Percentiles rank a stretch among this genome's conserved stretches.
Conservation (phyloP, 2,888 invertebrate genomes). For the Peribatodes rhomboidaria region DNA sequence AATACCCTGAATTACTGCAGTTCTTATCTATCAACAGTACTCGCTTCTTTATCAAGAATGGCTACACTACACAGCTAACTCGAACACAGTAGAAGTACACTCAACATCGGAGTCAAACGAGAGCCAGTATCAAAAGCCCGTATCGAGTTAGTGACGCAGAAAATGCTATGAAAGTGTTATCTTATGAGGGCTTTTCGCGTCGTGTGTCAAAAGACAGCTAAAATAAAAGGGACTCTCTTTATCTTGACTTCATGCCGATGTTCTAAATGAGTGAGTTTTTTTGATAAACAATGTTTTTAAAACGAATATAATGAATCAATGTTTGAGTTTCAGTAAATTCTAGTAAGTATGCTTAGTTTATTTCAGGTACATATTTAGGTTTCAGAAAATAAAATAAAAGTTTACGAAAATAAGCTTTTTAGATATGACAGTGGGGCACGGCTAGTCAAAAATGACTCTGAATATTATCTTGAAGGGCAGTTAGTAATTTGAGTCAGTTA, state of each 20-base stretch:
- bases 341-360: no score
- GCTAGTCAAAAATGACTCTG: not conserved
- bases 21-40: no score
- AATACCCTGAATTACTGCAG: no score
- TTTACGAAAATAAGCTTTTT: not conserved
- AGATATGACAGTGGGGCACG: not conserved
- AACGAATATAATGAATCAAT: not conserved
- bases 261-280: not conserved
- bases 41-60: not conserved
- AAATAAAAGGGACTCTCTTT: constrained; percentile 20
- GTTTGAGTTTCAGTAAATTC: no score
- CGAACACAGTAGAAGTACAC: not conserved
- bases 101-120: not conserved
- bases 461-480: not conserved
- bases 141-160: constrained; percentile 8
- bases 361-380: no score
- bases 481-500: not conserved
- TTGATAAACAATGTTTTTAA: not conserved
- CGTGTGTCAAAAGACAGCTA: constrained; percentile 12
- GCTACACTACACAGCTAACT: not conserved
- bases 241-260: constrained; percentile 1
- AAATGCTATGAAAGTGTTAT: constrained; percentile 9
- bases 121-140: not conserved
- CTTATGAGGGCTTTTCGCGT: constrained; percentile 12
- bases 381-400: not conserved